These are phyloP conservation scores for Manis crassicaudata DNA, from an alignment of 2,797 vertebrate species.

Conservation along the genomic window DNA sequence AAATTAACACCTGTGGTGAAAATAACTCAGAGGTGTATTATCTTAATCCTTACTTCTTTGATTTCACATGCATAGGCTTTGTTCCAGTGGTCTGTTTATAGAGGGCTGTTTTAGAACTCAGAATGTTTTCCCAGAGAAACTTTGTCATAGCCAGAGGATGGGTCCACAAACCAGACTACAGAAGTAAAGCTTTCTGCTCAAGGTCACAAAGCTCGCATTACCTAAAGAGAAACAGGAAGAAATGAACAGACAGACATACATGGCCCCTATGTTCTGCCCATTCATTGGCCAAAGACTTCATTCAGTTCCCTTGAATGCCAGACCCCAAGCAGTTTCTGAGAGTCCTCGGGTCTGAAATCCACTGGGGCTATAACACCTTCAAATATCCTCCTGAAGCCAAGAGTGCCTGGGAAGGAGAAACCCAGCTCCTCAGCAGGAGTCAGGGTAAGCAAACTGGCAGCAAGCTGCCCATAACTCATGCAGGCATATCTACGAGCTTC, in stretches of 20 bases:
- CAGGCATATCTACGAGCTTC: neutral
- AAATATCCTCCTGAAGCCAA: neutral
- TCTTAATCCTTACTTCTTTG: slow-evolving; percentile 30
- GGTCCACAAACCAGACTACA: neutral
- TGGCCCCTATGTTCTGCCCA: neutral
- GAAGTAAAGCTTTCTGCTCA: neutral
- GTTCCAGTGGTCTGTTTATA: neutral
- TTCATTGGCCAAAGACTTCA: neutral
- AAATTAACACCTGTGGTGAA: neutral
- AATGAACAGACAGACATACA: neutral
- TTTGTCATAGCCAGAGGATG: neutral
- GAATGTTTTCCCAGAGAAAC: slow-evolving; percentile 11
- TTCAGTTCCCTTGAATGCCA: neutral
- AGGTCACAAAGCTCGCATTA: neutral
- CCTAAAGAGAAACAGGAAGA: neutral
- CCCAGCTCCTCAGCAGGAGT: neutral
- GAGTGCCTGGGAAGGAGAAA: neutral
- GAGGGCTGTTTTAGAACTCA: neutral
- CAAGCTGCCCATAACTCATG: neutral
- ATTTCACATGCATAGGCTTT: neutral
- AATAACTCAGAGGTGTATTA: neutral
- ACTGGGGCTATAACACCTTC: neutral
- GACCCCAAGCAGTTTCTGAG: neutral
- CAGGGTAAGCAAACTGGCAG: neutral
- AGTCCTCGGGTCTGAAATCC: neutral